phyloP scores from a whole-genome alignment of 2,888 invertebrate species.

The Eugnorisma glareosa region DNA sequence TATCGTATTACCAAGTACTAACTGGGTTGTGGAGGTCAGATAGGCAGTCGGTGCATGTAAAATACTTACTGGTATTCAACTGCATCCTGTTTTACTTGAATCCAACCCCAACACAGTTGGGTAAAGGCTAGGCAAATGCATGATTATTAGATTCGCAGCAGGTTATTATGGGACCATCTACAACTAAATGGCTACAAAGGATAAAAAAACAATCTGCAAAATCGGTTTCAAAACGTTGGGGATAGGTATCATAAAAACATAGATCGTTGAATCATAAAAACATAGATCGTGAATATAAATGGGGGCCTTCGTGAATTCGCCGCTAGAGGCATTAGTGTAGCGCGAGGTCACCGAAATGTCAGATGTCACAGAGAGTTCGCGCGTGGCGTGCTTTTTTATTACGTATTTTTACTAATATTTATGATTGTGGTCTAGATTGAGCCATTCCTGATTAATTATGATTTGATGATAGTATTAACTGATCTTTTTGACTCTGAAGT shows the following conservation, averaged over 20 bases:
- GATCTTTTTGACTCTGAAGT: no score
- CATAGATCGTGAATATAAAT: no score
- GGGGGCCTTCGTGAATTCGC: no score
- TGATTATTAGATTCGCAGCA: neutral
- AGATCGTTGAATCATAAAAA: no score
- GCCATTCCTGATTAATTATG: no score
- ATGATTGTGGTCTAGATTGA: no score
- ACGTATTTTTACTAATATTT: no score
- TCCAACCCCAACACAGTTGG: neutral
- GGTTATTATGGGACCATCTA: neutral
- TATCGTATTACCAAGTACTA: neutral
- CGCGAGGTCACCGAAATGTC: no score
- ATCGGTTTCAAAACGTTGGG: neutral
- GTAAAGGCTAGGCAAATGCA: neutral
- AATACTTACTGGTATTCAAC: neutral
- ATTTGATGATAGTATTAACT: no score
- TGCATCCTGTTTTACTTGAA: neutral
- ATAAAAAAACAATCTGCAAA: neutral
- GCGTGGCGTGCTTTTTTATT: no score
- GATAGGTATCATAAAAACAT: neutral
- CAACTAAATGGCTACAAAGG: neutral
- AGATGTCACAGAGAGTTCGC: no score
- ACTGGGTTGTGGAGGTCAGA: neutral
- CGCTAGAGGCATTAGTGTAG: no score
- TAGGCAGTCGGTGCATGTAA: neutral